Percentiles rank a stretch among this genome's conserved stretches.
Evolutionary conservation across 2,113 vertebrate species (phyloP).

Genomic region (Gymnocephalus cernua): DNA sequence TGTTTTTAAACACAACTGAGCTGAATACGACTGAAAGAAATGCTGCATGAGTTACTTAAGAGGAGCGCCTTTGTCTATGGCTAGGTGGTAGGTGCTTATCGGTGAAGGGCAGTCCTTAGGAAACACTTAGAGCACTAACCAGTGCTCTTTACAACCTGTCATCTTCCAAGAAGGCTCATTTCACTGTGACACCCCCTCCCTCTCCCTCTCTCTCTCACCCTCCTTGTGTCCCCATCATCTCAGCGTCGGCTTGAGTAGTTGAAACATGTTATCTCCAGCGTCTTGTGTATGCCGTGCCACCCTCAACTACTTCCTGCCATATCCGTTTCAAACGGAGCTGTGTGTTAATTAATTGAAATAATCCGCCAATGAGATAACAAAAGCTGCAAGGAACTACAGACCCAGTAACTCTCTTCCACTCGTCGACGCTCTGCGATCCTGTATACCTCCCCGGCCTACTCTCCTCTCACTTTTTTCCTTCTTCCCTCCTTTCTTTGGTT

Average conservation of each 20-base stretch:
- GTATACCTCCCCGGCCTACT: background rate
- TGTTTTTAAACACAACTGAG: no score
- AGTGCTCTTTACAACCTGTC: background rate
- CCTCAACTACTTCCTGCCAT: no score
- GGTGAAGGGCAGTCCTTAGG: background rate
- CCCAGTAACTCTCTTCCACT: background rate
- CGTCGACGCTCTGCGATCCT: background rate
- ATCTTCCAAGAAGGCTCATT: constrained; percentile 3
- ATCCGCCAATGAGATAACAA: constrained; percentile 10
- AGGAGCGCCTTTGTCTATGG: background rate
- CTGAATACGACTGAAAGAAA: background rate
- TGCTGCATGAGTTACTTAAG: background rate
- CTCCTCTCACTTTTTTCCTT: background rate
- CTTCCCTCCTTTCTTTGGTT: background rate
- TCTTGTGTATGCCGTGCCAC: background rate
- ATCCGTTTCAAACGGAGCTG: constrained; percentile 7
- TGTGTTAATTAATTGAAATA: background rate
- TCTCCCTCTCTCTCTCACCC: background rate
- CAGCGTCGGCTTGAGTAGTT: background rate
- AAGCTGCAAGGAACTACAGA: background rate
- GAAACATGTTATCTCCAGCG: background rate
- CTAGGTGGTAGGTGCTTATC: background rate
- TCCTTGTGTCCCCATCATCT: background rate
- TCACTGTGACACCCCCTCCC: background rate
- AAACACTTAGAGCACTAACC: background rate